Evolutionary conservation across 2,888 invertebrate species (phyloP), one percentile per base, ranked within the genome.

Genomic region (Caenorhabditis afra): DNA sequence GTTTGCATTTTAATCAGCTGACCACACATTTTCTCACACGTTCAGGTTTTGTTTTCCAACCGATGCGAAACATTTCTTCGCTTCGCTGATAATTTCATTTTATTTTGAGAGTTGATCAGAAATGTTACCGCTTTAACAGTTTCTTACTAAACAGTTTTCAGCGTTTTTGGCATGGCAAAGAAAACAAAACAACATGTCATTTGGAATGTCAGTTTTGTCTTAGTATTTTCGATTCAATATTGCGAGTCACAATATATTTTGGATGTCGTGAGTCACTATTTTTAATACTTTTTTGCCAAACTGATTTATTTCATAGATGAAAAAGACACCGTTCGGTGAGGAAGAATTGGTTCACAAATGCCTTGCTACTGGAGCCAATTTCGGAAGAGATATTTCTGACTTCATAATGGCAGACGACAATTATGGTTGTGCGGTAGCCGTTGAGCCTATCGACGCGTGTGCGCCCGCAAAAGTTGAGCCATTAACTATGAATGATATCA

Each of bases 301-400:
- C 37, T n/a, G 20, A 47, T 37, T 45, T 67, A 5, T 80, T 84
- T n/a, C n/a, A 65, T 71, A 87, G 86, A 68, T 87, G 3, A 82
- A 83, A 62, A 64, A 62, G 16, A 77, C 83, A 3, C 52, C 76
- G 5, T 49, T 77, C 59, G 83, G 45, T 8, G 79, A 74, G 16
- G 70, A 75, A 49, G 74, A 79, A 39, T 18, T 79, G 16, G 81
- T 87, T 18, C 73, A 80, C 35, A 73, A 84, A 57, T 89, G 89
- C 57, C 84, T 83, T 8, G 89, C 89, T 2, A 87, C 86, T 7
- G 89, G 87, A n/a, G 89, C 87, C 22, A 85, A 82, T 45, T 89
- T 89, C 71, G 89, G 89, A n/a, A 79, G 66, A 10, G 87, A 87
- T 47, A 79, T 88, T 3, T 50, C 67, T 18, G 75, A 79, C 11